Base-by-base conservation (phyloP, 2,888 invertebrate genomes). In the Lysandra bellargus region DNA sequence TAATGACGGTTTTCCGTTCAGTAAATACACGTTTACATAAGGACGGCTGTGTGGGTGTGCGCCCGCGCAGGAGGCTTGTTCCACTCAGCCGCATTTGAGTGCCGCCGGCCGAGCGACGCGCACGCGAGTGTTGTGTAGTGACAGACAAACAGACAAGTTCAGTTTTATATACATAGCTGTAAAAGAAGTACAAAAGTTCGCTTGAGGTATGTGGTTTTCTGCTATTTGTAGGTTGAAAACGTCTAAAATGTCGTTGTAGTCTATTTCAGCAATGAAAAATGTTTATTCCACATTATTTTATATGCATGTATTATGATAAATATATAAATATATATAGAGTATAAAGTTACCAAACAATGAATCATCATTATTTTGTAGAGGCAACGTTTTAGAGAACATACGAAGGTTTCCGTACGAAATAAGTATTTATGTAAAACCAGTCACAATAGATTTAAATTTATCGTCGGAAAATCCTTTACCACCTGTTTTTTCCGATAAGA, bases 21-120 rank as follows among this genome's bases (percentile, higher is more conserved):
- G 86, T 86, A 86, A 89, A 88, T 87, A 88, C 88, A 88, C 88
- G 85, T 81, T 90, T 69, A 69, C 14, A 69, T 69, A 69, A 37
- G 69, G 12, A 14, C 33, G 69, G 2, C 1, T 23, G 64, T 64
- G 64, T 69, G 69, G 4, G 69, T 33, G 69, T 14, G 69, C 69
- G 69, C 86, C 84, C 91, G 93, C 93, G 93, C 92, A 84, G 87
- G 92, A 90, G 91, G 83, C 80, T 83, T 88, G 94, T 94, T 95
- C 94, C 95, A 95, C 91, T 93, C 90, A 91, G 89, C 82, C 94
- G 94, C 95, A 94, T 95, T 95, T 93, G 91, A 88, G 87, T 88
- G 82, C 84, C 83, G 86, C 85, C 86, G 85, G 85, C 82, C 87
- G 87, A 77, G 83, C 86, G 83, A 87, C 81, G 82, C 89, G 88